Evolutionary conservation across 2,797 vertebrate genomes (phyloP).

Genomic region (Scomberomorus guttatus): DNA sequence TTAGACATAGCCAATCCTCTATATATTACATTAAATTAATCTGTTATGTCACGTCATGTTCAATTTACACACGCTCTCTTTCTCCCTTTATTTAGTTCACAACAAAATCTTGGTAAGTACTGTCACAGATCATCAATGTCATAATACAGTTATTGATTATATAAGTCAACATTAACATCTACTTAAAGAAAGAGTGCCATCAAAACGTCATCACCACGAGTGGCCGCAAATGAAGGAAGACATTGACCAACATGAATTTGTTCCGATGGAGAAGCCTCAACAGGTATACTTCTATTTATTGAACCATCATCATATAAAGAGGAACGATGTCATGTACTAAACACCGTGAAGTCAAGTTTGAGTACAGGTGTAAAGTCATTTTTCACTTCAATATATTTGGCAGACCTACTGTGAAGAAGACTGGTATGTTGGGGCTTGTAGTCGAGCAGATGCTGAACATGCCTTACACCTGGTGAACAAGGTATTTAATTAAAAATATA

Average conservation of each 20-base stretch:
- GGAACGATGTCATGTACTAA: neutral
- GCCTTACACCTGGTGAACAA: slow-evolving; percentile 87
- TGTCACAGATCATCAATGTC: neutral
- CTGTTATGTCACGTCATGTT: no score
- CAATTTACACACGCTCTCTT: slow-evolving; percentile 1
- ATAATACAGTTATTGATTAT: neutral
- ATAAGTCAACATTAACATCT: slow-evolving; percentile 11
- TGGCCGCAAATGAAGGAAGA: slow-evolving; percentile 81
- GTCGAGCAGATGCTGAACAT: slow-evolving; percentile 87
- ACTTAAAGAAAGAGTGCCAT: slow-evolving; percentile 50
- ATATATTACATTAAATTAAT: no score
- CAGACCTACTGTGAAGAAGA: slow-evolving; percentile 72
- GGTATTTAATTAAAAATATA: slow-evolving; percentile 72
- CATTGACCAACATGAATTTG: slow-evolving; percentile 65
- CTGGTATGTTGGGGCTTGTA: slow-evolving; percentile 90
- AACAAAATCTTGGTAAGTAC: slow-evolving; percentile 60
- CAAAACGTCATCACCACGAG: slow-evolving; percentile 70
- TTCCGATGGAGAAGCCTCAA: slow-evolving; percentile 61
- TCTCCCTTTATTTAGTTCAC: slow-evolving; percentile 39
- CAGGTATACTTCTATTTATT: slow-evolving; percentile 56
- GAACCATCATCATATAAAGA: neutral
- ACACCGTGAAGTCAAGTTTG: neutral
- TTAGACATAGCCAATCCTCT: no score
- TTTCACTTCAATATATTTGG: slow-evolving; percentile 10
- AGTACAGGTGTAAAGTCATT: neutral